These are phyloP conservation scores for Macropis europaea DNA, from an alignment of 2,888 invertebrate species.

Conservation along the genomic window DNA sequence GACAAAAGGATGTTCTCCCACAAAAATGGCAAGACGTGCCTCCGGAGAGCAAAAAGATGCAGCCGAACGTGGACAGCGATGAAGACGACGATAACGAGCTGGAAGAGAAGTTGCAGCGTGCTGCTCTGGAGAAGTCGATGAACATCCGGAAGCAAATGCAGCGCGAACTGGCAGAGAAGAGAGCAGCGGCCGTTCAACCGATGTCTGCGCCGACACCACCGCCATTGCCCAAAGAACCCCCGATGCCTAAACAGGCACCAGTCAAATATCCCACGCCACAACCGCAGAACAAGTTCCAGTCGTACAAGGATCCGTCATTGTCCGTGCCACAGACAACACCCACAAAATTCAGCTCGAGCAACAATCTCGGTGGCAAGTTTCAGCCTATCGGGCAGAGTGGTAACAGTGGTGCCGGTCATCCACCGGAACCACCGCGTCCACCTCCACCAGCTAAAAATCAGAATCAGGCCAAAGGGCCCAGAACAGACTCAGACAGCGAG, in stretches of 20 bases:
- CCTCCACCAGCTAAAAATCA: constrained; percentile 73
- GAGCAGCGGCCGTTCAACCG: constrained; percentile 65
- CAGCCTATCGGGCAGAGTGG: constrained; percentile 75
- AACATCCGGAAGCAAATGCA: constrained; percentile 77
- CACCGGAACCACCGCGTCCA: constrained; percentile 73
- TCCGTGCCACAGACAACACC: constrained; percentile 59
- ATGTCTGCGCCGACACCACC: constrained; percentile 75
- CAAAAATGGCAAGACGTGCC: constrained; percentile 81
- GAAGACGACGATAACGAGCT: constrained; percentile 75
- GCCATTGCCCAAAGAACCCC: constrained; percentile 80
- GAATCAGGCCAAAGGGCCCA: constrained; percentile 83
- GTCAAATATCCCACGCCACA: constrained; percentile 76
- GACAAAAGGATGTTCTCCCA: constrained; percentile 81
- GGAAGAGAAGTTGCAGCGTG: constrained; percentile 78
- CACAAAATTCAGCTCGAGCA: constrained; percentile 69
- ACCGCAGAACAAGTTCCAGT: constrained; percentile 73
- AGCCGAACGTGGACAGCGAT: constrained; percentile 66
- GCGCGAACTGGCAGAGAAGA: constrained; percentile 75
- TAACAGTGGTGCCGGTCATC: constrained; percentile 59
- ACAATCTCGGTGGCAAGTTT: constrained; percentile 74
- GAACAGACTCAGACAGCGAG: constrained; percentile 81
- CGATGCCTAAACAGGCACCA: constrained; percentile 70
- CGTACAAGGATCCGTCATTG: constrained; percentile 70
- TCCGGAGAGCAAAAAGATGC: constrained; percentile 79
- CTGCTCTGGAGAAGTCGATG: constrained; percentile 74